Conservation (phyloP, 2,797 vertebrate genomes). For the Alectoris magna region DNA sequence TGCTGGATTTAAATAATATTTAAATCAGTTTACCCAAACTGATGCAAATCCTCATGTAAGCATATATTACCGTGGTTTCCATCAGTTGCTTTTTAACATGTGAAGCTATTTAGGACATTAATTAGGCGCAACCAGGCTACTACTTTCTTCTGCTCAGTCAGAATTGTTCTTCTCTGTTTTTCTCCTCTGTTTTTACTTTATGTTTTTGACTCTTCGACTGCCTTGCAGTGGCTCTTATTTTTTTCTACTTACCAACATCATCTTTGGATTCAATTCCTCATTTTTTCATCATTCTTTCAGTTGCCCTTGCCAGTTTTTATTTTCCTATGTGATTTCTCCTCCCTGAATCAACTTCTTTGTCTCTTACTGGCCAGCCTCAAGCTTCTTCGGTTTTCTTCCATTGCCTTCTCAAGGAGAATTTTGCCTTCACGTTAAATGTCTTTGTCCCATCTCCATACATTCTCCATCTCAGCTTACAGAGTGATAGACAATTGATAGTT, state of each 20-base stretch:
- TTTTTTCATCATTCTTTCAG: background rate
- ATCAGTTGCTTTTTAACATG: background rate
- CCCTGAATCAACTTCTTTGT: background rate
- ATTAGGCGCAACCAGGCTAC: background rate
- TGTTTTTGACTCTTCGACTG: background rate
- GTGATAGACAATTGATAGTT: background rate
- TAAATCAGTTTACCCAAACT: background rate
- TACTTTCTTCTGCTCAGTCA: background rate
- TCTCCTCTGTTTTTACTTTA: background rate
- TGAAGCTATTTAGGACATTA: background rate
- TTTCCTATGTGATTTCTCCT: background rate
- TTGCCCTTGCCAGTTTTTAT: background rate
- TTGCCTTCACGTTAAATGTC: background rate
- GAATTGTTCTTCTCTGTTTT: background rate
- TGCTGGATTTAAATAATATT: background rate
- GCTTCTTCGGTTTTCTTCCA: background rate
- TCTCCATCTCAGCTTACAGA: background rate
- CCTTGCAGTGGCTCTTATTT: background rate
- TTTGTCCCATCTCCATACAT: background rate
- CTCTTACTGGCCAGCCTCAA: background rate
- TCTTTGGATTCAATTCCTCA: background rate
- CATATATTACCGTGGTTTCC: background rate
- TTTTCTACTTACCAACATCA: background rate
- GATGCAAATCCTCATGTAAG: background rate
- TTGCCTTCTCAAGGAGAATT: background rate